Percentiles rank a stretch among this genome's conserved stretches.
These are phyloP conservation scores for Corythornis vintsioides DNA, from an alignment of 2,113 vertebrate genomes.

Conservation along the genomic window DNA sequence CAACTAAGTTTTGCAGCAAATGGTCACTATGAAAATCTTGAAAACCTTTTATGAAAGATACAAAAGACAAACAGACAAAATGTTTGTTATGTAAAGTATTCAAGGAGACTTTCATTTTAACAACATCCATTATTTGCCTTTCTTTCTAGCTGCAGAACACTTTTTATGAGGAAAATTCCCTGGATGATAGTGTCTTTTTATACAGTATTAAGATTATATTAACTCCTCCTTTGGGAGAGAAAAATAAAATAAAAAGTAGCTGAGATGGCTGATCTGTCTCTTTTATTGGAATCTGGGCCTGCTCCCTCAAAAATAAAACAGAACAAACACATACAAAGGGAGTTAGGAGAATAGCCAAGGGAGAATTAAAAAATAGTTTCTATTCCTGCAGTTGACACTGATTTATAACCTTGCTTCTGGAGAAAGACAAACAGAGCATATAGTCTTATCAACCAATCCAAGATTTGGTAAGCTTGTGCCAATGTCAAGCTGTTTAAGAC, in stretches of 20 bases:
- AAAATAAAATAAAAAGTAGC: conserved; percentile 45
- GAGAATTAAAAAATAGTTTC: background rate
- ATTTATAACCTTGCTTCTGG: conserved; percentile 3
- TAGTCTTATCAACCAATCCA: background rate
- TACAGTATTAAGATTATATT: conserved; percentile 47
- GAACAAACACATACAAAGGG: background rate
- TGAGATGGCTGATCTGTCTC: background rate
- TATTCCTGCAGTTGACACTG: background rate
- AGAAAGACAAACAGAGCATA: background rate
- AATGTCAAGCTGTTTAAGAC: background rate
- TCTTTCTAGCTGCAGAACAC: conserved; percentile 5
- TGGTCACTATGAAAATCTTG: background rate
- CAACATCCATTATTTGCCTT: conserved; percentile 22
- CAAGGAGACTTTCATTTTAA: conserved; percentile 49
- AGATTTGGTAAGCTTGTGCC: background rate
- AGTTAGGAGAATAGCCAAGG: background rate
- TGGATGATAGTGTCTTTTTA: conserved; percentile 26
- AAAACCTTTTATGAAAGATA: conserved; percentile 1
- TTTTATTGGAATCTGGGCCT: conserved; percentile 1
- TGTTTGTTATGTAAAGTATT: conserved; percentile 30
- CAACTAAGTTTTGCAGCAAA: background rate
- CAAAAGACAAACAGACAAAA: conserved; percentile 11
- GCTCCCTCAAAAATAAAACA: background rate
- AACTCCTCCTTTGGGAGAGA: conserved; percentile 23
- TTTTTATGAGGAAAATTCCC: conserved; percentile 54